These are phyloP conservation scores for Osmerus mordax DNA, from an alignment of 2,113 vertebrate species.

Conservation along the genomic window DNA sequence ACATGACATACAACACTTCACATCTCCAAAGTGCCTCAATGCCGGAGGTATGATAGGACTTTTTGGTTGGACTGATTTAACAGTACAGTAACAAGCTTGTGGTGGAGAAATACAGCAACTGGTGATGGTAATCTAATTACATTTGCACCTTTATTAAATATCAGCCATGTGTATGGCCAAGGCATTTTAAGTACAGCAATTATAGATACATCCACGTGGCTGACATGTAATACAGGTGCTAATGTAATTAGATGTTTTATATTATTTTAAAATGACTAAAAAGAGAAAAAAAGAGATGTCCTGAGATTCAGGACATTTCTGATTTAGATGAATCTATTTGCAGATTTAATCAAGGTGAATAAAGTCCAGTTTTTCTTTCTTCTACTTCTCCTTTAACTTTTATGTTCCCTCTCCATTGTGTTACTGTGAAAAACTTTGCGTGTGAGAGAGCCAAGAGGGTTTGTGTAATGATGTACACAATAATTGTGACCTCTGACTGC, in stretches of 20 bases:
- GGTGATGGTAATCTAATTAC: slow-evolving; percentile 51
- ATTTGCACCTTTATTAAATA: slow-evolving; percentile 47
- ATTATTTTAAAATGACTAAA: too few species aligned
- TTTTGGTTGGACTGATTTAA: slow-evolving; percentile 28
- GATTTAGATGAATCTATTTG: slow-evolving; percentile 39
- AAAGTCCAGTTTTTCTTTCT: slow-evolving; percentile 6
- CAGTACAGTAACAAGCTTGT: slow-evolving; percentile 38
- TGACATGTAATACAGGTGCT: too few species aligned
- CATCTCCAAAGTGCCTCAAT: slow-evolving; percentile 35
- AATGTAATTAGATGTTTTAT: too few species aligned
- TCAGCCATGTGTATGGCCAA: slow-evolving; percentile 27
- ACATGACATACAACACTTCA: slow-evolving; percentile 26
- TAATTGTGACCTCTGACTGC: too few species aligned
- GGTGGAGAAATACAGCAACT: slow-evolving; percentile 29
- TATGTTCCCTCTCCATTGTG: too few species aligned
- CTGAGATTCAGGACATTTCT: background rate
- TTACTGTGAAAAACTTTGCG: background rate
- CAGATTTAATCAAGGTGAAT: slow-evolving; percentile 21
- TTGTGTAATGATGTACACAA: too few species aligned
- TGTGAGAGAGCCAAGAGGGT: too few species aligned
- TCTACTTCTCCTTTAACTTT: background rate
- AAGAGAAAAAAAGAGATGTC: too few species aligned
- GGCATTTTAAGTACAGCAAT: slow-evolving; percentile 29
- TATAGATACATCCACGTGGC: background rate
- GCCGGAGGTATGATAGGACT: background rate